A percentile compares a stretch with the other conserved stretches of the same genome.
These are phyloP conservation scores for Diprion similis DNA, from an alignment of 1,140 invertebrate species.

Conservation along the genomic window DNA sequence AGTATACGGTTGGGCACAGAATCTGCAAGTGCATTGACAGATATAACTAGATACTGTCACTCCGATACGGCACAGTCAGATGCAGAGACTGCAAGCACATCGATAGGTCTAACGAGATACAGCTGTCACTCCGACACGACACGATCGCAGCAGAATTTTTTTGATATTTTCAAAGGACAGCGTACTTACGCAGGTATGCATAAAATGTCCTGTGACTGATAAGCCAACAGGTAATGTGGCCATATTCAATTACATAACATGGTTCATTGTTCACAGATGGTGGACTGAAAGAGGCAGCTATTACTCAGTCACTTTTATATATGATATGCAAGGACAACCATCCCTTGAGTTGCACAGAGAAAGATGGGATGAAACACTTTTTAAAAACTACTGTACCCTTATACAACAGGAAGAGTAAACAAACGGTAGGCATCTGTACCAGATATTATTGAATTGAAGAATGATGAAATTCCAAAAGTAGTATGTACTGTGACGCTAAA, in stretches of 20 bases:
- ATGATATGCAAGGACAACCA: conserved; percentile 49
- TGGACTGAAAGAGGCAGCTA: conserved; percentile 15
- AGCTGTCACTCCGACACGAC: too few species aligned
- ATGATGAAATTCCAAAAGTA: too few species aligned
- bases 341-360: conserved; percentile 49
- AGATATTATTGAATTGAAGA: background rate
- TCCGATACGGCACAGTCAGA: too few species aligned
- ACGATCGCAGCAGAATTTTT: background rate
- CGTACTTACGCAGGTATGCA: background rate
- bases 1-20: background rate
- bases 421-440: conserved; percentile 23
- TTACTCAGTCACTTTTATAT: conserved; percentile 27
- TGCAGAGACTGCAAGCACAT: too few species aligned
- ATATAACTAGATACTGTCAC: background rate
- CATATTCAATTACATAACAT: background rate
- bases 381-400: conserved; percentile 45
- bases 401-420: conserved; percentile 46
- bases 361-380: conserved; percentile 47
- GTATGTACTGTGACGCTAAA: too few species aligned
- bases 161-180: background rate
- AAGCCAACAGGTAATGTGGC: background rate
- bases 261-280: background rate
- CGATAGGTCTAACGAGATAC: too few species aligned
- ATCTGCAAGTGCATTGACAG: background rate
- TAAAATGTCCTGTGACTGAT: background rate